A percentile compares a stretch with the other conserved stretches of the same genome.
Conservation (phyloP, 2,888 invertebrate genomes). For the Drosophila anceps region DNA sequence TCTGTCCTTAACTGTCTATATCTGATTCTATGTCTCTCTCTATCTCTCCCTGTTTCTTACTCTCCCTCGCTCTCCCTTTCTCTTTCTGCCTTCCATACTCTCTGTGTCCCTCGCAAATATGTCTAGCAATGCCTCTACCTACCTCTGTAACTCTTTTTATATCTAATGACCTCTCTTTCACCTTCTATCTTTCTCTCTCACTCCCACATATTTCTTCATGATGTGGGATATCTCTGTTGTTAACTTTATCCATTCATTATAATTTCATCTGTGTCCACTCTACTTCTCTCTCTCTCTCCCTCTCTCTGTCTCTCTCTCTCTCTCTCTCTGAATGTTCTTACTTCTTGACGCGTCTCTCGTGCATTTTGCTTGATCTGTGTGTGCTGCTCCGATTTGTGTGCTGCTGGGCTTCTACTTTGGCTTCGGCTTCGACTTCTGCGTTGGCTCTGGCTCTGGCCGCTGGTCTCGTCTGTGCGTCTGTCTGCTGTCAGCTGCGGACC, state of each 20-base stretch:
- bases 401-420: neutral
- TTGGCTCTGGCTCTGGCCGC: neutral
- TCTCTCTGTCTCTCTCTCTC: neutral
- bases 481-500: slow-evolving; percentile 13
- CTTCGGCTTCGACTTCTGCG: neutral
- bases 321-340: slow-evolving; percentile 61
- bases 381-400: neutral
- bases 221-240: too few relatives aligned
- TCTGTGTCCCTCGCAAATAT: too few relatives aligned
- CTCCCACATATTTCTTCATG: too few relatives aligned
- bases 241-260: too few relatives aligned
- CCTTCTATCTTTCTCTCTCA: neutral
- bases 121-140: too few relatives aligned
- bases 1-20: too few relatives aligned
- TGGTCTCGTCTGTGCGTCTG: neutral
- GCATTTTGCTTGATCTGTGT: slow-evolving; percentile 64
- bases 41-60: neutral
- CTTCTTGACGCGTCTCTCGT: slow-evolving; percentile 84
- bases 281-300: too few relatives aligned
- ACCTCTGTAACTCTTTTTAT: too few relatives aligned
- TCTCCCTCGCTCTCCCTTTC: neutral
- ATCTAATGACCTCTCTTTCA: neutral
- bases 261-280: too few relatives aligned
- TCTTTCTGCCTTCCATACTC: too few relatives aligned
- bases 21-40: neutral